Percentiles rank a stretch among this genome's conserved stretches.
Evolutionary conservation across 2,888 invertebrate species (phyloP).

Genomic region (Drosophila multiciliata): DNA sequence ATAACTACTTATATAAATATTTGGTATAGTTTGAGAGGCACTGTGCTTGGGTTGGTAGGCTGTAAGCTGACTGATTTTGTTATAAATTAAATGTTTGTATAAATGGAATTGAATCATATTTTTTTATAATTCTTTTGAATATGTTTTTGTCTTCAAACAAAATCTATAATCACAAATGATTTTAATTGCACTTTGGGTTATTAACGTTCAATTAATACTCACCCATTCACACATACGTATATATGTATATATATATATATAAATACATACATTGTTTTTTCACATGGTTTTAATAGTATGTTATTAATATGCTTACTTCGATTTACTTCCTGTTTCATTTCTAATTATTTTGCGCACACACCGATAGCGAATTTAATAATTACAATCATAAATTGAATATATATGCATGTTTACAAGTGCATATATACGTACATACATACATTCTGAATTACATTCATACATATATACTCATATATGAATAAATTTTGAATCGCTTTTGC

Average conservation of each 20-base stretch:
- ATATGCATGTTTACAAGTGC: conserved; percentile 10
- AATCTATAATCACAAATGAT: not conserved
- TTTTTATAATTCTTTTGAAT: not conserved
- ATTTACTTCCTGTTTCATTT: conserved; percentile 34
- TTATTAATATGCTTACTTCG: conserved; percentile 21
- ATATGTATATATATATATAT: too few species aligned
- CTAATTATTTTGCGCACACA: conserved; percentile 23
- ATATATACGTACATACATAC: not conserved
- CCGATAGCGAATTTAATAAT: conserved; percentile 22
- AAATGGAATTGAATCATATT: not conserved
- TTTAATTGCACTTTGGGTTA: not conserved
- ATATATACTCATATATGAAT: conserved; percentile 23
- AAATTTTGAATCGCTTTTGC: conserved; percentile 28
- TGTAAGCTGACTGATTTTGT: not conserved
- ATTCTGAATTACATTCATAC: not conserved
- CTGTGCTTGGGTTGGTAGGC: conserved; percentile 12
- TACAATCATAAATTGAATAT: conserved; percentile 48
- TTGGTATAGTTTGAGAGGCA: conserved; percentile 33
- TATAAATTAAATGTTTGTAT: not conserved
- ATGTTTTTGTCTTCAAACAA: not conserved
- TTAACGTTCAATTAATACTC: not conserved
- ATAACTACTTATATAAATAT: not conserved
- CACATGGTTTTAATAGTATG: conserved; percentile 12
- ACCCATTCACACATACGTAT: not conserved
- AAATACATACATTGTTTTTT: not conserved